These are phyloP conservation scores for Xenentodon cancila DNA, from an alignment of 2,797 vertebrate genomes.

Conservation along the genomic window DNA sequence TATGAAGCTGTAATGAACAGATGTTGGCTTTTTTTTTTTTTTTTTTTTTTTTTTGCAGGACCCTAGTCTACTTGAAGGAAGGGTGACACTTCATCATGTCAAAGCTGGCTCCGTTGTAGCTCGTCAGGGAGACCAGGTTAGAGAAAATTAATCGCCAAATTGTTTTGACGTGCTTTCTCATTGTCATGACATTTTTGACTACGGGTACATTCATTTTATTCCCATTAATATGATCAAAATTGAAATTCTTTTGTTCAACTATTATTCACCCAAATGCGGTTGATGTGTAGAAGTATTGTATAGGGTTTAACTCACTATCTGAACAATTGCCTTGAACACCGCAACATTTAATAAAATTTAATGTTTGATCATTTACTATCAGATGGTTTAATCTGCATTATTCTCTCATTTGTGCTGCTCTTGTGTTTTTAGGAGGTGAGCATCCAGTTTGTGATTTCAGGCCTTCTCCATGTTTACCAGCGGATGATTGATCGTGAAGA, in stretches of 20 bases:
- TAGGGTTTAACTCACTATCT: no score
- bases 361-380: not conserved
- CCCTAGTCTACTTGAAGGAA: conserved; percentile 85
- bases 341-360: not conserved
- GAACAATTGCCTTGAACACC: not conserved
- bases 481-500: conserved; percentile 91
- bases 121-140: conserved; percentile 95
- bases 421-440: conserved; percentile 87
- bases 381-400: not conserved
- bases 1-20: no score
- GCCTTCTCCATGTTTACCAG: conserved; percentile 94
- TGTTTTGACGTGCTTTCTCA: not conserved
- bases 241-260: not conserved
- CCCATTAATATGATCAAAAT: not conserved
- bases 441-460: conserved; percentile 94
- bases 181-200: not conserved
- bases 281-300: not conserved
- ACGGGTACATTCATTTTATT: not conserved
- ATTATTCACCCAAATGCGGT: not conserved
- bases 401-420: not conserved
- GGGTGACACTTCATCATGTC: conserved; percentile 92
- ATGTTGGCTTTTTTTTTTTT: not conserved
- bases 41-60: conserved; percentile 77
- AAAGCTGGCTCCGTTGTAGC: conserved; percentile 92
- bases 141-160: conserved; percentile 24